Base-by-base conservation (phyloP, 2,888 invertebrate species). In the Xanthorhoe spadicearia region DNA sequence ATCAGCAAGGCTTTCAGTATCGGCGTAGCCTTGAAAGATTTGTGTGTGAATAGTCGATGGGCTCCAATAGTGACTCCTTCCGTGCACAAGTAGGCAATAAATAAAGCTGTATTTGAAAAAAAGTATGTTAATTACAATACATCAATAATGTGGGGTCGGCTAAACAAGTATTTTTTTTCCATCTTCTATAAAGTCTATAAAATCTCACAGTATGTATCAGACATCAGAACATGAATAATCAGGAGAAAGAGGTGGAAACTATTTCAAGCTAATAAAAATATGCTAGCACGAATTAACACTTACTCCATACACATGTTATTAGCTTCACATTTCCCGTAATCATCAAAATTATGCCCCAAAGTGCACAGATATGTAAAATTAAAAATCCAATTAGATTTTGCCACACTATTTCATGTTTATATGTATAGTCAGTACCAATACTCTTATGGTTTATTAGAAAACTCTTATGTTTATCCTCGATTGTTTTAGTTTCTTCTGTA, bases 11-110 rank as follows among this genome's bases (percentile, higher is more conserved):
- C 85, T 78, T 95, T 93, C 0, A 96, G 83, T 1, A 95, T 90
- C 17, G 94, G 89, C 32, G 87, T 94, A 0, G 96, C 97, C 86
- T 97, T 97, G 86, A 96, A 97, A 0, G 96, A 90, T 74, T 95
- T 94, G 83, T 98, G 97, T 0, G 97, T 93, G 93, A 95, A 97
- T 5, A 96, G 88, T 74, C 97, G 90, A 81, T 98, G 97, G 1
- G 97, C 96, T n/a, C 97, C 97, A 65, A 97, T 95, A n/a, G 97
- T 97, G 10, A 66, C 32, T 10, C 66, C 61, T 58, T 61, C 61
- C 10, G 57, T 8, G 32, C 23, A 49, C 7, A 1, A 0, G 28
- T 49, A 57, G 28, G 2, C 10, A 5, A 38, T 10, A n/a, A 53
- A 0, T 9, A 38, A 0, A 0, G 0, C 64, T 64, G 55, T n/a